These are phyloP conservation scores for Strix uralensis DNA, from an alignment of 2,113 vertebrate species.

Conservation along the genomic window DNA sequence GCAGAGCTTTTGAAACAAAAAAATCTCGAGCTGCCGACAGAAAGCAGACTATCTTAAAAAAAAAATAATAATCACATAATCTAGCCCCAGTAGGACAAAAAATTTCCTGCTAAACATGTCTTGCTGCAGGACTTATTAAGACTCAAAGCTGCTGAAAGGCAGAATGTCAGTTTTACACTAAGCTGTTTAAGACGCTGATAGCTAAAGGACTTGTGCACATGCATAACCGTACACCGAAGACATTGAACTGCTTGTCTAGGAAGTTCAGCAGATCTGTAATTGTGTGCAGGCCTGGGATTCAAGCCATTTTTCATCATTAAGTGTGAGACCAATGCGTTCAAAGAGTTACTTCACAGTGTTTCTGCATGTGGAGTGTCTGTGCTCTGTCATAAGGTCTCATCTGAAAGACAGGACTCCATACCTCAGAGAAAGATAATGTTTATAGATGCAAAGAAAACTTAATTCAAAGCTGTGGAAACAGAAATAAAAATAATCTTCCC, in stretches of 20 bases:
- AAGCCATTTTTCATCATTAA: neutral
- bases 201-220: neutral
- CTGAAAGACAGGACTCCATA: neutral
- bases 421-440: conserved; percentile 15
- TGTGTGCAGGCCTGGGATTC: neutral
- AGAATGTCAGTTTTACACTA: neutral
- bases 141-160: neutral
- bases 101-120: neutral
- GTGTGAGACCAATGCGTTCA: neutral
- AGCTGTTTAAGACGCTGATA: neutral
- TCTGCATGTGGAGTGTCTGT: neutral
- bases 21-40: neutral
- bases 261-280: neutral
- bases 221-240: neutral
- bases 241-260: neutral
- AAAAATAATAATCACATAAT: neutral
- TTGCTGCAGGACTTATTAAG: neutral
- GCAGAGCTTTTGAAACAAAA: neutral
- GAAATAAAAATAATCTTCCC: neutral
- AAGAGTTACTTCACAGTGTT: neutral
- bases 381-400: neutral
- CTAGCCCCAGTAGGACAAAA: neutral
- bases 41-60: neutral
- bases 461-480: conserved; percentile 36
- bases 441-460: neutral